These are phyloP conservation scores for Rhinatrema bivittatum DNA, from an alignment of 2,797 vertebrate genomes.

Conservation along the genomic window DNA sequence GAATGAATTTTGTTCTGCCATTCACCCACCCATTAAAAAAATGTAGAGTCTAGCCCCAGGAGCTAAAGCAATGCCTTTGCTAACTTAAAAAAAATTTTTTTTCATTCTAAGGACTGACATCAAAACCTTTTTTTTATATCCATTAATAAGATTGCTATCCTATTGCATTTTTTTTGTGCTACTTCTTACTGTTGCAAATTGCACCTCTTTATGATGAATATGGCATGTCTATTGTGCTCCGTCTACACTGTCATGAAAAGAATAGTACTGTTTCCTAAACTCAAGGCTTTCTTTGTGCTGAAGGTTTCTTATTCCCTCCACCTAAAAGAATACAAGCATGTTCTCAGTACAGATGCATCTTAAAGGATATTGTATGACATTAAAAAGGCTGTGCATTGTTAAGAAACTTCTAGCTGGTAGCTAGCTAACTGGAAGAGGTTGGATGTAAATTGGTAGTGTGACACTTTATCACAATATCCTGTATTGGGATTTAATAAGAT, in stretches of 20 bases:
- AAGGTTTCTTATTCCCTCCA: not conserved
- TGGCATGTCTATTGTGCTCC: not conserved
- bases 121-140: no score
- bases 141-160: not conserved
- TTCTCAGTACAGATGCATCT: slow-evolving; percentile 11
- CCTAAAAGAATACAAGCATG: not conserved
- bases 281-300: slow-evolving; percentile 2
- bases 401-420: slow-evolving; percentile 17
- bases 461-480: slow-evolving; percentile 39
- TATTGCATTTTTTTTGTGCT: not conserved
- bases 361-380: slow-evolving; percentile 31
- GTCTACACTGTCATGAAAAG: not conserved
- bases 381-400: slow-evolving; percentile 21
- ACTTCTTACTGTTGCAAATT: not conserved
- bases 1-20: slow-evolving; percentile 1
- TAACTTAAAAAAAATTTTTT: slow-evolving; percentile 4
- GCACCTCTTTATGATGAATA: slow-evolving; percentile 6
- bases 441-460: slow-evolving; percentile 31
- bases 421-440: slow-evolving; percentile 27
- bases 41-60: slow-evolving; percentile 4
- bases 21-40: slow-evolving; percentile 6
- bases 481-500: slow-evolving; percentile 23
- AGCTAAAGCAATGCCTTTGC: slow-evolving; percentile 6
- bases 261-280: not conserved
- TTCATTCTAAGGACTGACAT: no score